Conservation (phyloP, 2,888 invertebrate species). For the Coronaproctus castanopsis region DNA sequence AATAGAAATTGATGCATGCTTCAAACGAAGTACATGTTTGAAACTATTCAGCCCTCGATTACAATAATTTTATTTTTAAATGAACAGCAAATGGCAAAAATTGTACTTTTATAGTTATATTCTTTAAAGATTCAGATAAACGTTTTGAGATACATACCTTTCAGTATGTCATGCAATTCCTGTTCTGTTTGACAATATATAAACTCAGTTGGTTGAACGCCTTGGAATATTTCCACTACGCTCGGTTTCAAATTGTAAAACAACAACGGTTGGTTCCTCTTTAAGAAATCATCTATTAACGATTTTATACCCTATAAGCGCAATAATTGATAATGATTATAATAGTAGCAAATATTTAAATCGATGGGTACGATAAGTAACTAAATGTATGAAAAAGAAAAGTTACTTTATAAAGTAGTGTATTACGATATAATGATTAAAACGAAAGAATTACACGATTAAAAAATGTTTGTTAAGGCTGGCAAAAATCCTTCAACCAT, state of each 20-base stretch:
- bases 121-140: too few relatives aligned
- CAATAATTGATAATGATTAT: not conserved
- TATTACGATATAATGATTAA: too few relatives aligned
- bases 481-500: too few relatives aligned
- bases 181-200: constrained; percentile 33
- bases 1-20: too few relatives aligned
- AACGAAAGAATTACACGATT: too few relatives aligned
- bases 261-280: constrained; percentile 34
- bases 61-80: too few relatives aligned
- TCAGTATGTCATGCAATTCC: constrained; percentile 34
- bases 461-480: too few relatives aligned
- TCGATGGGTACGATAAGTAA: not conserved
- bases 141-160: too few relatives aligned
- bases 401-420: not conserved
- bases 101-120: too few relatives aligned
- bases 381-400: not conserved
- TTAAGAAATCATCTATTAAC: constrained; percentile 36
- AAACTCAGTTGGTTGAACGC: constrained; percentile 35
- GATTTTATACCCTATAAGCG: constrained; percentile 37
- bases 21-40: too few relatives aligned
- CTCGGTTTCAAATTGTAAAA: constrained; percentile 38
- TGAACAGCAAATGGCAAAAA: too few relatives aligned
- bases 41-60: too few relatives aligned
- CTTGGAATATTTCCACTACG: constrained; percentile 35
- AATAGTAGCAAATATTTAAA: not conserved